These are phyloP conservation scores for Noctua janthe DNA, from an alignment of 2,888 invertebrate species.

Conservation along the genomic window DNA sequence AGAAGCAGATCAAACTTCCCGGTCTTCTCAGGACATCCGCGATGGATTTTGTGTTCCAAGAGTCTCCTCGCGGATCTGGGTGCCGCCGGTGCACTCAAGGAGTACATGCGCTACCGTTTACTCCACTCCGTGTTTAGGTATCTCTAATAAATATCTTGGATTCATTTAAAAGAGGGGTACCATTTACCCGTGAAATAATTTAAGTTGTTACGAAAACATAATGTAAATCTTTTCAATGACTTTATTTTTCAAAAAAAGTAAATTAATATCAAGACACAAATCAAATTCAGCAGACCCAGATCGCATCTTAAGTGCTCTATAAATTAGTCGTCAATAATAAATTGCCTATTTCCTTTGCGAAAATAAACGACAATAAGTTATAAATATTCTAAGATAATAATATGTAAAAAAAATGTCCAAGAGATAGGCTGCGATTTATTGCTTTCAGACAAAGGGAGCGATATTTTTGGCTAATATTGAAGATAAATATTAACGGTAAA, in stretches of 20 bases:
- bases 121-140: not conserved
- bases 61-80: too few species aligned
- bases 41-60: too few species aligned
- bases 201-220: not conserved
- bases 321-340: conserved; percentile 31
- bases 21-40: too few species aligned
- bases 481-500: conserved; percentile 49
- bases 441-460: conserved; percentile 32
- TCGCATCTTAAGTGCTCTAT: not conserved
- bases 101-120: too few species aligned
- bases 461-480: conserved; percentile 47
- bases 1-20: too few species aligned
- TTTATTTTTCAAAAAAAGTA: not conserved
- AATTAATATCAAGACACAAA: not conserved
- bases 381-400: conserved; percentile 44
- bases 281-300: not conserved
- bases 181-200: not conserved
- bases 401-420: conserved; percentile 41
- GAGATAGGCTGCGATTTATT: conserved; percentile 56
- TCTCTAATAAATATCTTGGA: not conserved
- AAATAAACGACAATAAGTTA: conserved; percentile 38
- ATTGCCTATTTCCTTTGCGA: conserved; percentile 23
- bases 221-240: not conserved
- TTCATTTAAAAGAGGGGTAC: not conserved
- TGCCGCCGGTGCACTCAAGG: too few species aligned